Base-by-base conservation (phyloP, 1,140 invertebrate genomes). In the Euborellia annulipes region DNA sequence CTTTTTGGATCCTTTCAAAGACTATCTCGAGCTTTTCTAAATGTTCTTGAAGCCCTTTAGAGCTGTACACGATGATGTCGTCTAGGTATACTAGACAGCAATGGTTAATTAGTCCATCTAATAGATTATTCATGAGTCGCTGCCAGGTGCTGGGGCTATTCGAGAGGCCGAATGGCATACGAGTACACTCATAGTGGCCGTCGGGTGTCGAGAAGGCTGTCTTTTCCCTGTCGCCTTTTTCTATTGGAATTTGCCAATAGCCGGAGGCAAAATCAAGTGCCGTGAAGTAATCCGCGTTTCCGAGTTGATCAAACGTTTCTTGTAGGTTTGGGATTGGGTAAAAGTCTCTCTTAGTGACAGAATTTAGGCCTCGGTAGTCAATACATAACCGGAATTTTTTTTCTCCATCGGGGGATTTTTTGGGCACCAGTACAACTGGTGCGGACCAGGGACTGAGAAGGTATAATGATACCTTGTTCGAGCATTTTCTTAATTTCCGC, bases 291-390 rank as follows among this genome's bases (percentile, higher is more conserved):
- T 50, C 50, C 3, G 57, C 48, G 2, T 54, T 54, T 13, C 52
- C 54, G 27, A 70, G 37, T 9, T 47, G 46, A 44, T 63, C 58
- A 8, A 73, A 49, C 16, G 55, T 61, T 11, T 66, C 61, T 16
- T 63, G 58, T 13, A 70, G 63, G 7, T 56, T 53, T 11, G 67
- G 68, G 7, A 74, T 43, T 1, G 70, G 69, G 51, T 57, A 70
- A 18, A 47, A 47, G 45, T 70, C 63, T 39, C 51, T 38, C 23
- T 51, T 56, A 0, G 63, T 71, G 1, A 61, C 44, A 0, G 23
- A 13, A 49, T 69, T 67, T 2, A 69, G 41, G 13, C 37, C 7
- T n/a, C 62, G 36, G 40, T 56, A 68, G 50, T 69, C 66, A 3
- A 69, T 47, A 47, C 64, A 69, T 16, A 64, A 56, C 8, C 64